phyloP scores from a whole-genome alignment of 2,797 vertebrate genomes.

The Bufotes viridis region DNA sequence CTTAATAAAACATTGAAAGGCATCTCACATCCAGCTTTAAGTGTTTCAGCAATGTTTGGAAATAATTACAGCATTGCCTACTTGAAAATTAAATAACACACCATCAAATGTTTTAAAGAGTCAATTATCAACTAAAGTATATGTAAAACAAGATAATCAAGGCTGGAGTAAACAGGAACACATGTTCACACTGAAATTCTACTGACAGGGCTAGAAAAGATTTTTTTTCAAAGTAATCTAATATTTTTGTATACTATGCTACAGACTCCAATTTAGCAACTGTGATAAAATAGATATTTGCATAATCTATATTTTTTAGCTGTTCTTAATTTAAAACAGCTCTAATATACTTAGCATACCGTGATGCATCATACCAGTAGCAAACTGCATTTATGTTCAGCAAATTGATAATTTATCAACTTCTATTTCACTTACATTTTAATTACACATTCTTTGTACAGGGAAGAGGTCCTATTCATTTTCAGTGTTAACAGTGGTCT shows the following conservation, averaged over 20 bases:
- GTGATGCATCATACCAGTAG: slow-evolving; percentile 20
- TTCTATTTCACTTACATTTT: slow-evolving; percentile 10
- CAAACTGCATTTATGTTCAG: slow-evolving; percentile 22
- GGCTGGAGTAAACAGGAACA: slow-evolving; percentile 26
- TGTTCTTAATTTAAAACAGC: slow-evolving; percentile 82
- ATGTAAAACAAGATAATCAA: slow-evolving; percentile 46
- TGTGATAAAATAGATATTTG: slow-evolving; percentile 81
- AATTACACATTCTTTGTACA: slow-evolving; percentile 1
- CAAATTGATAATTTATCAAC: slow-evolving; percentile 24
- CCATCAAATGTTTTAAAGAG: slow-evolving; percentile 43
- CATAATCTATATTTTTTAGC: slow-evolving; percentile 80
- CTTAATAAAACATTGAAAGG: not conserved
- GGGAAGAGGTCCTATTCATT: slow-evolving; percentile 6
- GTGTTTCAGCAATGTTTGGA: slow-evolving; percentile 36
- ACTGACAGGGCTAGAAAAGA: slow-evolving; percentile 30
- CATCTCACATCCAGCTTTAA: slow-evolving; percentile 21
- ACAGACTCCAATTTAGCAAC: slow-evolving; percentile 83
- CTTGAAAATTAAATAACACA: slow-evolving; percentile 36
- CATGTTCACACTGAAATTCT: slow-evolving; percentile 26
- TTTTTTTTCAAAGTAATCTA: slow-evolving; percentile 65
- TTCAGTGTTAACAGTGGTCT: not conserved
- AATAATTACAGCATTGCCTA: slow-evolving; percentile 44
- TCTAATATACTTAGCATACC: slow-evolving; percentile 73
- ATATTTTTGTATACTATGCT: slow-evolving; percentile 77
- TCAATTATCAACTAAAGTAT: slow-evolving; percentile 39